Conservation (phyloP, 2,888 invertebrate genomes). For the Andrena bucephala region DNA sequence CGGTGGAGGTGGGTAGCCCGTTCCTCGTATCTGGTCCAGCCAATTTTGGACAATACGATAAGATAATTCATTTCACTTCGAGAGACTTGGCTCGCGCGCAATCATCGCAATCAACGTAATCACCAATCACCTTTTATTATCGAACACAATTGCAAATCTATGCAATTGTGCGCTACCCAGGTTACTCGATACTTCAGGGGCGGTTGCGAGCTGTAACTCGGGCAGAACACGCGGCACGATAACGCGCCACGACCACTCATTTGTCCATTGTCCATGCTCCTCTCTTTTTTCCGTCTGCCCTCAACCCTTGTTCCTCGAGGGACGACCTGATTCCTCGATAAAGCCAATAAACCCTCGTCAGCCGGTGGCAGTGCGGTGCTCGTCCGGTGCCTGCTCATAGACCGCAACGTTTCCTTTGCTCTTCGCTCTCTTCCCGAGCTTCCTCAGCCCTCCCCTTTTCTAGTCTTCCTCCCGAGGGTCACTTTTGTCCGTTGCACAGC, state of each 20-base stretch:
- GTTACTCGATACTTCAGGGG: not conserved
- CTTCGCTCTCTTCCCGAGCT: slow-evolving; percentile 56
- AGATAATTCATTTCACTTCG: too few relatives aligned
- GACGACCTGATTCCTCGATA: slow-evolving; percentile 72
- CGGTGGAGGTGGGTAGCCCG: not conserved
- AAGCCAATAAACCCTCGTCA: slow-evolving; percentile 82
- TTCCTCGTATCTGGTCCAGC: not conserved
- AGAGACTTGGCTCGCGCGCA: too few relatives aligned
- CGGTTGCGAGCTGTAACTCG: slow-evolving; percentile 11
- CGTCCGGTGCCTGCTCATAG: slow-evolving; percentile 52
- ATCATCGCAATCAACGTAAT: not conserved
- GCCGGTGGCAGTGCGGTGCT: slow-evolving; percentile 67
- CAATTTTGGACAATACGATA: not conserved
- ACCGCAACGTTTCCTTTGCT: slow-evolving; percentile 65
- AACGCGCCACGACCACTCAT: slow-evolving; percentile 34
- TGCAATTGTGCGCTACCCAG: not conserved
- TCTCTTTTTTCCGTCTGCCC: slow-evolving; percentile 21
- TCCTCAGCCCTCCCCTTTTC: not conserved
- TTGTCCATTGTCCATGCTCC: slow-evolving; percentile 45
- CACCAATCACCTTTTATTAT: not conserved
- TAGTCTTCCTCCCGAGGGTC: slow-evolving; percentile 56
- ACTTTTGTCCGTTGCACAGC: slow-evolving; percentile 41
- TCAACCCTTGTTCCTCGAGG: slow-evolving; percentile 33
- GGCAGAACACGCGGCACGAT: slow-evolving; percentile 20
- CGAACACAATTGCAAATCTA: slow-evolving; percentile 5